Conservation (phyloP, 2,113 vertebrate genomes). For the Craseonycteris thonglongyai region DNA sequence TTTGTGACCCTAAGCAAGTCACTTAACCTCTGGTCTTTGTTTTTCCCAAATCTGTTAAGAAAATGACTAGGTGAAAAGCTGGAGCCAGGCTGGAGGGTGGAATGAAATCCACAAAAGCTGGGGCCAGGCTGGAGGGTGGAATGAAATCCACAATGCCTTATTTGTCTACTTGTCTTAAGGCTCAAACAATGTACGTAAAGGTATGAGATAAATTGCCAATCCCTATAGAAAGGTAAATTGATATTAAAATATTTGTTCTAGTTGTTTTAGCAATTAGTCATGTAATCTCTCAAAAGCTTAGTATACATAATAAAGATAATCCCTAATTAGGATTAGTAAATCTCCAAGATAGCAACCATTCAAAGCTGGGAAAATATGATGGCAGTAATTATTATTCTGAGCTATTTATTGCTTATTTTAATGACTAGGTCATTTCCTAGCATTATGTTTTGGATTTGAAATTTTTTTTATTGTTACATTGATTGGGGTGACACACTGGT, state of each 20-base stretch:
- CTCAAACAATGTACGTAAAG: background rate
- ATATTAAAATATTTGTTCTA: background rate
- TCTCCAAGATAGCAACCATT: background rate
- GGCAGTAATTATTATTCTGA: background rate
- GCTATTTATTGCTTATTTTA: background rate
- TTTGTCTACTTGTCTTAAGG: background rate
- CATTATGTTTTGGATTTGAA: background rate
- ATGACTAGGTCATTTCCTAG: background rate
- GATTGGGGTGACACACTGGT: too few species aligned
- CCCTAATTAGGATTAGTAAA: conserved; percentile 4
- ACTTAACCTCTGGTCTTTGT: background rate
- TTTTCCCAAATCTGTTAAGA: background rate
- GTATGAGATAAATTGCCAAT: background rate
- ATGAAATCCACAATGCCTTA: background rate
- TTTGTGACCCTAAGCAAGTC: background rate
- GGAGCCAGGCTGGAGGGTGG: background rate
- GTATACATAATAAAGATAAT: background rate
- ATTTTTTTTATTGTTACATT: too few species aligned
- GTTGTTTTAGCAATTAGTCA: background rate
- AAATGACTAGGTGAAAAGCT: background rate
- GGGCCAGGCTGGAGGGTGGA: background rate
- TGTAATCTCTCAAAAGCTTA: background rate
- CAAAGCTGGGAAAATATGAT: background rate
- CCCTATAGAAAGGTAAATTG: background rate
- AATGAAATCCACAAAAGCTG: background rate